Evolutionary conservation across 2,888 invertebrate genomes (phyloP).

Genomic region (Mellilla xanthometata): DNA sequence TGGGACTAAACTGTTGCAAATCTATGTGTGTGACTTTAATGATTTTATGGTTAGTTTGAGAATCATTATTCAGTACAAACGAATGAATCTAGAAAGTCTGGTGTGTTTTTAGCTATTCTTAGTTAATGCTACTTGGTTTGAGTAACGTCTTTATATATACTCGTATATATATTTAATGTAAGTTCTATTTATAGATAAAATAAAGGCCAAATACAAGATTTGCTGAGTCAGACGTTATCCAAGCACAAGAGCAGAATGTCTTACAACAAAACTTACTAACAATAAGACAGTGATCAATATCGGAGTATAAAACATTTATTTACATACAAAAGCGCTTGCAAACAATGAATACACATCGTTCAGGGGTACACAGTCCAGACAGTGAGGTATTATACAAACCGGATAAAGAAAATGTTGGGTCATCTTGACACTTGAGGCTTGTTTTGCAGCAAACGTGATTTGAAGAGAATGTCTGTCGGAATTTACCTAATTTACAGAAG

Average conservation of each 20-base stretch:
- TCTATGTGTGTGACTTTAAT: no score
- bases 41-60: no score
- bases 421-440: constrained; percentile 10
- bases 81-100: no score
- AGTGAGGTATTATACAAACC: constrained; percentile 25
- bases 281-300: constrained; percentile 29
- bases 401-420: constrained; percentile 16
- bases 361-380: constrained; percentile 33
- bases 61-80: no score
- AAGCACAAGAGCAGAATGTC: constrained; percentile 18
- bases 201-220: no score
- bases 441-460: constrained; percentile 21
- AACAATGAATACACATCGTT: constrained; percentile 29
- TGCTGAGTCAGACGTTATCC: constrained; percentile 18
- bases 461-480: constrained; percentile 17
- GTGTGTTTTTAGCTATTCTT: no score
- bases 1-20: no score
- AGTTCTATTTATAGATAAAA: no score
- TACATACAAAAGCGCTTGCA: constrained; percentile 37
- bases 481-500: no score
- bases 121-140: no score
- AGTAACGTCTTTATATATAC: no score
- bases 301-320: constrained; percentile 33
- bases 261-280: constrained; percentile 21
- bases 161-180: no score